Base-by-base conservation (phyloP, 2,797 vertebrate species). In the Poecilia picta region DNA sequence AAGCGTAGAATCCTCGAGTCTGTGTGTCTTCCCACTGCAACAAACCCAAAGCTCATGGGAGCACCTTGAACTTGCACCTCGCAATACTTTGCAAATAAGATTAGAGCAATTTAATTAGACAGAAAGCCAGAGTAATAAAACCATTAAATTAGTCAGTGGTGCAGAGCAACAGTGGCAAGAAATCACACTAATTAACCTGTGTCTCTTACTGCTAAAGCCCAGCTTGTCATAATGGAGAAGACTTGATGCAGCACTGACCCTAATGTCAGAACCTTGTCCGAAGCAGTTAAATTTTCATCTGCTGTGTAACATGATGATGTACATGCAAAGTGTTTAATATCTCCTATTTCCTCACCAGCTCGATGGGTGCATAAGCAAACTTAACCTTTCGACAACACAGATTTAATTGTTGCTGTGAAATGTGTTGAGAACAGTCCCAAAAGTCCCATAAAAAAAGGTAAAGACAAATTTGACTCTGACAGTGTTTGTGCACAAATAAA, bases 71-170 rank as follows among this genome's bases (percentile, higher is more conserved):
- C 91, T 89, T 87, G 73, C 85, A 91, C 90, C 91, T 89, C 77
- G 73, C 90, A 89, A 92, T 94, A 90, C 93, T 92, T 91, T 89
- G 83, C 91, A 94, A 95, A 93, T 91, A 92, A 92, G 91, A 95
- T 95, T 92, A 95, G 89, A 93, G 84, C 86, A 88, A 93, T 94
- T 93, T 92, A 95, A 94, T 95, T 94, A 93, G 77, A 81, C 90
- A 87, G 89, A 91, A 92, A 93, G 91, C 84, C 10, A 62, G 85
- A 80, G 88, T 91, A 93, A 93, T 93, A 93, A 93, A 94, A 89
- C 83, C 89, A 91, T 94, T 94, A 85, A 93, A 94, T 95, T 91
- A 94, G 92, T 89, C 86, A 80, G 83, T 77, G 80, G 85, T 89
- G 87, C 87, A 91, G 85, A 83, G 84, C 90, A 84, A 85, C 83